Base-by-base conservation (phyloP, 2,888 invertebrate species). In the Drosophila greeni region DNA sequence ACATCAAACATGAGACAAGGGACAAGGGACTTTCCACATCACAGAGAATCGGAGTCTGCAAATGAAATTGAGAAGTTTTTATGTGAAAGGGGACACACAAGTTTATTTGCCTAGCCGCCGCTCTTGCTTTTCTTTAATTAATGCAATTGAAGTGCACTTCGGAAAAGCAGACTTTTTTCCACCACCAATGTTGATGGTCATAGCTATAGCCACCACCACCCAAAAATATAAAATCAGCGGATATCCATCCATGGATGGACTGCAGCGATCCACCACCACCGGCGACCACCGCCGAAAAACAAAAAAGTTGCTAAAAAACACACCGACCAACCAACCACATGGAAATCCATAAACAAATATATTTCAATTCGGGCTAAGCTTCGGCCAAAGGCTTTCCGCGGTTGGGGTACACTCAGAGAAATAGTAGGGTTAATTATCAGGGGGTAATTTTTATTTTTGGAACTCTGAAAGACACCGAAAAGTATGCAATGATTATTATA, bases 141-240 rank as follows among this genome's bases (percentile, higher is more conserved):
- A 85, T 82, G 81, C 81, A 82, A 61, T 72, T 84, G 68, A 84
- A 82, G 84, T 84, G 81, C 85, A 85, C 85, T 85, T 81, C 59
- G 61, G 49, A 52, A 58, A 64, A 66, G 51, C 70, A 49, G 53
- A 24, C 36, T 70, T 61, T 70, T 70, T 61, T 55, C 71, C 71
- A 71, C 71, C 71, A 64, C 52, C 71, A 9, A 31, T n/a, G n/a
- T n/a, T n/a, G n/a, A 14, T 12, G 20, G 45, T 9, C 45, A 45
- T n/a, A n/a, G 29, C 18, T 65, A 43, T 11, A 37, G 66, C 33
- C 68, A 43, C 8, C 53, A 42, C 36, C 45, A 51, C 31, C 34
- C 60, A n/a, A 26, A 23, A 43, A 40, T 37, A 16, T 45, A 36
- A 40, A 43, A 16, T 51, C 34, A 26, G 4, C 26, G 16, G 12